Conservation (phyloP, 1,140 invertebrate genomes). For the Heliconius melpomene region DNA sequence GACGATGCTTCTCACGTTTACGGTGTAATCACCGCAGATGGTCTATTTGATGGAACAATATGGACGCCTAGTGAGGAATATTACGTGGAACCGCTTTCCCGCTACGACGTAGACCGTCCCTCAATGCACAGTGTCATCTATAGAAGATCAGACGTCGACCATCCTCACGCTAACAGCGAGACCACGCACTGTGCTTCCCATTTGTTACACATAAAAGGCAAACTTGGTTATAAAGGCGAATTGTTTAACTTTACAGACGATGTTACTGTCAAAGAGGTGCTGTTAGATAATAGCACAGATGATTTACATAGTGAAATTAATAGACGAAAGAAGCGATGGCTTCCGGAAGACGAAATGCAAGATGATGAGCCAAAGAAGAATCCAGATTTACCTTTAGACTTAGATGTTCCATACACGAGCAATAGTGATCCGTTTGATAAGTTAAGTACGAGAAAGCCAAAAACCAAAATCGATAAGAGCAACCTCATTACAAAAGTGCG, state of each 20-base stretch:
- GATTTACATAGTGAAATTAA: conserved; percentile 68
- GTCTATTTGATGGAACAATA: conserved; percentile 94
- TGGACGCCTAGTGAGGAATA: conserved; percentile 88
- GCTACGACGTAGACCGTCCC: conserved; percentile 84
- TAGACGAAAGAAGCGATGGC: conserved; percentile 75
- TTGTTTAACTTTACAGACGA: conserved; percentile 69
- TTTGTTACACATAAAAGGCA: conserved; percentile 80
- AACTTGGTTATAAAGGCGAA: conserved; percentile 63
- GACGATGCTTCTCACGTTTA: conserved; percentile 92
- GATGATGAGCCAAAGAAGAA: conserved; percentile 81
- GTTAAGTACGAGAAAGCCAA: conserved; percentile 75
- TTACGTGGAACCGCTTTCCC: conserved; percentile 92
- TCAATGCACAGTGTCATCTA: conserved; percentile 92
- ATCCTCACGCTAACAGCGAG: conserved; percentile 78
- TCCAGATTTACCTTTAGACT: conserved; percentile 83
- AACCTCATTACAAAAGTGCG: conserved; percentile 77
- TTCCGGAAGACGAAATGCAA: conserved; percentile 81
- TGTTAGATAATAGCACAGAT: conserved; percentile 59
- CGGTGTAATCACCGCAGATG: conserved; percentile 92
- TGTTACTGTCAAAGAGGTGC: conserved; percentile 46
- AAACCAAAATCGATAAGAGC: conserved; percentile 79
- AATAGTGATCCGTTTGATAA: conserved; percentile 80
- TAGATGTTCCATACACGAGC: conserved; percentile 83
- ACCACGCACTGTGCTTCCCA: conserved; percentile 81
- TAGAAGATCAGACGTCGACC: conserved; percentile 88